phyloP scores from a whole-genome alignment of 2,113 vertebrate genomes.

The Pachypanchax playfairii region DNA sequence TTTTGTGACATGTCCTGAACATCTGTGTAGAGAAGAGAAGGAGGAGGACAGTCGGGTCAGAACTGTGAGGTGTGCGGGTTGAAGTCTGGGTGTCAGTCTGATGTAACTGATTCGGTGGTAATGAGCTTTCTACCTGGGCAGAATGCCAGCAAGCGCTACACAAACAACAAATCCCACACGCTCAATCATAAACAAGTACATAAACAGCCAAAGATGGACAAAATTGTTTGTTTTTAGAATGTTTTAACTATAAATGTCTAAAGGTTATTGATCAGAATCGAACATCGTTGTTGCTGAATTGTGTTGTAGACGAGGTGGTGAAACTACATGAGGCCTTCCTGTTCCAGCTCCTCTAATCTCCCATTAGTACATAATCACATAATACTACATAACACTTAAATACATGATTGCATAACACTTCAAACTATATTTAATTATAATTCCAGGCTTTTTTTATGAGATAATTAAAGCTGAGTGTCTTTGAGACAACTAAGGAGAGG shows the following conservation, averaged over 20 bases:
- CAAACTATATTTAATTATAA: constrained; percentile 41
- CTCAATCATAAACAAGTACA: neutral
- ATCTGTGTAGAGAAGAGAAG: constrained; percentile 37
- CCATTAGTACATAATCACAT: constrained; percentile 47
- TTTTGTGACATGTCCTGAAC: too few species aligned
- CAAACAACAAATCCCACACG: constrained; percentile 18
- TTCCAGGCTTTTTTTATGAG: constrained; percentile 27
- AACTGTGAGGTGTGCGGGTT: constrained; percentile 43
- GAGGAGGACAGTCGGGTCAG: constrained; percentile 11
- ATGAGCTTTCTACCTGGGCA: constrained; percentile 53
- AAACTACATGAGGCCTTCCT: constrained; percentile 12
- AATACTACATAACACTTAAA: too few species aligned
- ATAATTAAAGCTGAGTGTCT: constrained; percentile 17
- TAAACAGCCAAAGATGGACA: neutral
- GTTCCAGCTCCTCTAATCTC: constrained; percentile 32
- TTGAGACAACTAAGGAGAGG: constrained; percentile 10
- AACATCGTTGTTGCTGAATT: too few species aligned
- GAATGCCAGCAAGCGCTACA: constrained; percentile 42
- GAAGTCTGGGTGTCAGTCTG: constrained; percentile 67
- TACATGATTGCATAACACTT: too few species aligned
- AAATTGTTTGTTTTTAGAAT: neutral
- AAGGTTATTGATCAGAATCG: too few species aligned
- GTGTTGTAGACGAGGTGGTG: too few species aligned
- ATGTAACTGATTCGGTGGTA: constrained; percentile 55
- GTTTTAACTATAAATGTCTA: too few species aligned